Conservation (phyloP, 2,888 invertebrate genomes). For the Tubulanus polymorphus region DNA sequence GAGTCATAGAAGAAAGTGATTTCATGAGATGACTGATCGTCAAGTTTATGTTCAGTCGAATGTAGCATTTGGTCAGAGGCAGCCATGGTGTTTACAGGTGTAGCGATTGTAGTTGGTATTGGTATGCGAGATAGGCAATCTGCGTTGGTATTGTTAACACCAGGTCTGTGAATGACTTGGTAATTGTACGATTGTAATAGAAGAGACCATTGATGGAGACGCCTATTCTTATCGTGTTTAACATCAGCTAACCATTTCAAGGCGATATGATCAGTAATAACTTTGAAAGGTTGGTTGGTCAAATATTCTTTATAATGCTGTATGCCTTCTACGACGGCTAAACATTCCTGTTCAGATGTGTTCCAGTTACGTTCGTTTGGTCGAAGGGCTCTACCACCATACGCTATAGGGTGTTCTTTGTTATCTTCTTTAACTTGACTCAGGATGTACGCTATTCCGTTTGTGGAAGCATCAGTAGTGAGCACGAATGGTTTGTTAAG, state of each 20-base stretch:
- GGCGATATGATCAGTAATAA: conserved; percentile 22
- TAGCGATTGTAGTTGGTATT: no score
- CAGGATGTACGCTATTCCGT: conserved; percentile 22
- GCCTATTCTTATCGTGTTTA: conserved; percentile 15
- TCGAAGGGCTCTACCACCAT: conserved; percentile 20
- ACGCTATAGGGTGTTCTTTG: conserved; percentile 16
- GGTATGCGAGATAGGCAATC: conserved; percentile 17
- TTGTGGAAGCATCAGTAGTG: conserved; percentile 21
- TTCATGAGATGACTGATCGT: no score
- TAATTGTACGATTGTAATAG: conserved; percentile 20
- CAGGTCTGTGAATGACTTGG: conserved; percentile 13
- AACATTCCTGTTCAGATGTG: conserved; percentile 20
- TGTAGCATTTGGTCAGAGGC: no score
- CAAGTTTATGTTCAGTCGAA: no score
- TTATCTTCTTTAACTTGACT: conserved; percentile 18
- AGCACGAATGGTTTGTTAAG: conserved; percentile 17
- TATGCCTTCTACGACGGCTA: conserved; percentile 22
- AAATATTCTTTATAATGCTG: conserved; percentile 20
- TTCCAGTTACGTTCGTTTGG: conserved; percentile 15
- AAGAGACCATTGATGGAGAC: conserved; percentile 18
- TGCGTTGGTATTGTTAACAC: conserved; percentile 14
- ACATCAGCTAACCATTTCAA: conserved; percentile 19
- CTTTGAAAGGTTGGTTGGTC: conserved; percentile 16
- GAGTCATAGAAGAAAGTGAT: no score
- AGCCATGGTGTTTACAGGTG: no score